phyloP scores from a whole-genome alignment of 2,797 vertebrate genomes.

The Neosilurus mollespiculum region DNA sequence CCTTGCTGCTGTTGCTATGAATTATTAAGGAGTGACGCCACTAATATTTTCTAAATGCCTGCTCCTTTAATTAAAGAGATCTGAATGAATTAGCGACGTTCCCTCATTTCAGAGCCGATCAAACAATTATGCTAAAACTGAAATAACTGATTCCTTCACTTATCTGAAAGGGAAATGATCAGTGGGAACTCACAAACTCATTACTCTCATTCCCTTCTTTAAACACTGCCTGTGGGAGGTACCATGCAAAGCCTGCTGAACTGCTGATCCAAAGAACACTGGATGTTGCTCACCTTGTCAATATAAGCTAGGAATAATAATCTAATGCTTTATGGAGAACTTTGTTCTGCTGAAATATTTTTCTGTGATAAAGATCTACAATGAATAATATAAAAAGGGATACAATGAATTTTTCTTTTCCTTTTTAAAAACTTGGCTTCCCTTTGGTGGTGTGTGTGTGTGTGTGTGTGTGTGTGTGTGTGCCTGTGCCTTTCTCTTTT shows the following conservation, averaged over 20 bases:
- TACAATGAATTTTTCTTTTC: neutral
- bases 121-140: neutral
- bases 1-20: neutral
- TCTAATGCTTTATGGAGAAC: neutral
- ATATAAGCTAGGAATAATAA: neutral
- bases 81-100: neutral
- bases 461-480: constrained; percentile 4
- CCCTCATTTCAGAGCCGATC: neutral
- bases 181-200: neutral
- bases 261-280: constrained; percentile 3
- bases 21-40: neutral
- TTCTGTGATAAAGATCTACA: neutral
- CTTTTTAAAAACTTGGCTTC: neutral
- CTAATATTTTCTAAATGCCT: neutral
- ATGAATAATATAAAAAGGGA: too few species aligned
- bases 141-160: neutral
- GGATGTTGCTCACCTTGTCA: neutral
- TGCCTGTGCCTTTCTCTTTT: constrained; percentile 20
- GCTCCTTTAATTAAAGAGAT: neutral
- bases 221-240: constrained; percentile 4
- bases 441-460: constrained; percentile 23
- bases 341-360: neutral
- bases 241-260: neutral
- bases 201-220: neutral
- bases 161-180: neutral